Percentiles rank a stretch among this genome's conserved stretches.
Evolutionary conservation across 2,113 vertebrate genomes (phyloP).

Genomic region (Myanophis thanlyinensis): DNA sequence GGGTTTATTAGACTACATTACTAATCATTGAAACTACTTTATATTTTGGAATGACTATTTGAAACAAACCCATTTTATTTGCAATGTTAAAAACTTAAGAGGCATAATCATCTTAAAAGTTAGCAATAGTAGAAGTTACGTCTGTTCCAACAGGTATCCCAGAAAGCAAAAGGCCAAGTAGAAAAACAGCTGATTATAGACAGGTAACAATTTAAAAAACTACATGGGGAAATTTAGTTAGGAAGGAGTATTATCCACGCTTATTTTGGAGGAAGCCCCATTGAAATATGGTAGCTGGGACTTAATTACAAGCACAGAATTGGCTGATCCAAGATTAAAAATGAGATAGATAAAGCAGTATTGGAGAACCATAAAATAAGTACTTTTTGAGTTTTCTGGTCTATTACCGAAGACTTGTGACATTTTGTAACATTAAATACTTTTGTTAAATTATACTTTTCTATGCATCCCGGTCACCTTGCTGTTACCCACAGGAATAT

Average conservation of each 20-base stretch:
- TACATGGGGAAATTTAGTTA: not conserved
- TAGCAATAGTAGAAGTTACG: not conserved
- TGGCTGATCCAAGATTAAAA: not conserved
- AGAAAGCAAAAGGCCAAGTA: rapidly evolving
- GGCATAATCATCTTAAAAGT: rapidly evolving
- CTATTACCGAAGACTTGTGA: not conserved
- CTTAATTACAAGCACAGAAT: not conserved
- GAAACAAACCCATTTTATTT: rapidly evolving
- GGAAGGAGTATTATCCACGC: too few species aligned
- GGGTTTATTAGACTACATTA: not conserved
- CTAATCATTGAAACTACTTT: not conserved
- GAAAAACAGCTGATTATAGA: not conserved
- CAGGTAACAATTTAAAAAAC: not conserved
- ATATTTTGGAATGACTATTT: not conserved
- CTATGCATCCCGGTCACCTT: not conserved
- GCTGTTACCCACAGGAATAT: not conserved
- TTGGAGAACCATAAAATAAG: not conserved
- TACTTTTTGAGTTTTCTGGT: not conserved
- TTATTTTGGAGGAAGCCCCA: not conserved
- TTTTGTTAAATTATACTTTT: not conserved
- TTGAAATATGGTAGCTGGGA: not conserved
- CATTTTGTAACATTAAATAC: not conserved
- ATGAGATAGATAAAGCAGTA: not conserved
- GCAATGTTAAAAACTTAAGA: not conserved
- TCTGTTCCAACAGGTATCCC: rapidly evolving